phyloP scores from a whole-genome alignment of 2,888 invertebrate species.

The Aporophyla nigra region DNA sequence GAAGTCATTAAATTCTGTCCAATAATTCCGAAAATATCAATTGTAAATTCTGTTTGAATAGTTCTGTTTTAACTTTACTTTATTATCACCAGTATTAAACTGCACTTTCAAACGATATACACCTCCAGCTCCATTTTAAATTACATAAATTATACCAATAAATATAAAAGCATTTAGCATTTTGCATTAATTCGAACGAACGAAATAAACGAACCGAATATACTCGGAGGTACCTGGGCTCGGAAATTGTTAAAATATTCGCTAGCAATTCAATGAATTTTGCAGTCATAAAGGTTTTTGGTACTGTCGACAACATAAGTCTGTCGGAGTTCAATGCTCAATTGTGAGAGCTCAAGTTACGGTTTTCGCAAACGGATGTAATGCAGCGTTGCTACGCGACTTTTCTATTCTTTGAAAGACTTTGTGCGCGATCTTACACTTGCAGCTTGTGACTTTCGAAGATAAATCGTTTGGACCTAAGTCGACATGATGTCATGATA shows the following conservation, averaged over 20 bases:
- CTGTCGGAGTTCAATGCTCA: background rate
- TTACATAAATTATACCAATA: conserved; percentile 58
- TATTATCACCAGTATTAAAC: conserved; percentile 35
- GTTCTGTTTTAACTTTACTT: conserved; percentile 30
- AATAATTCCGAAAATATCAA: background rate
- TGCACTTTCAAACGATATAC: conserved; percentile 28
- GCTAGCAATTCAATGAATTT: conserved; percentile 52
- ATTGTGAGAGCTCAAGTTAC: background rate
- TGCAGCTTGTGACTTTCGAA: background rate
- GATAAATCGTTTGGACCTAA: background rate
- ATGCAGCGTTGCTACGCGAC: background rate
- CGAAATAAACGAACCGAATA: conserved; percentile 62
- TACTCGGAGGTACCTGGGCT: conserved; percentile 46
- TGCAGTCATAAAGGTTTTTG: conserved; percentile 46
- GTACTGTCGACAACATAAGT: conserved; percentile 27
- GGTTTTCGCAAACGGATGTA: background rate
- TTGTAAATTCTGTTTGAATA: background rate
- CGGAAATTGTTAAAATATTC: conserved; percentile 64
- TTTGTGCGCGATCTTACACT: background rate
- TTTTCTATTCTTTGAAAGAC: background rate
- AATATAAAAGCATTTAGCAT: conserved; percentile 55
- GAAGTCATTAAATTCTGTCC: background rate
- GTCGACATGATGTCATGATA: background rate
- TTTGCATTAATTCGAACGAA: conserved; percentile 61
- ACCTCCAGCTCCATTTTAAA: conserved; percentile 19